phyloP scores from a whole-genome alignment of 1,140 invertebrate genomes.

The Ostrea edulis region DNA sequence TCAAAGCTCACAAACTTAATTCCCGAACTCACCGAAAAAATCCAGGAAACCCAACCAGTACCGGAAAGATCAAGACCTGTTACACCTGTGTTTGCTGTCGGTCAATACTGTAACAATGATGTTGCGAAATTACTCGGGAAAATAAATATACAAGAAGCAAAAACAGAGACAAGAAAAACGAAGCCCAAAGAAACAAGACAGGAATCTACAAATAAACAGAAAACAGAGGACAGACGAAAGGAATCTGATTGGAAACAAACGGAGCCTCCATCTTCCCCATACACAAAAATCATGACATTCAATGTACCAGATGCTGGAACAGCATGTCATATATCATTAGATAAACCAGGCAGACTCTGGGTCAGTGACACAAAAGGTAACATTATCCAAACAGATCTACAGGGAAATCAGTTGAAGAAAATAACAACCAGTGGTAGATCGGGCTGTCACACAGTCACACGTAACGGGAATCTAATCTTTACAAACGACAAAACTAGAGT shows the following conservation, averaged over 20 bases:
- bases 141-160: neutral
- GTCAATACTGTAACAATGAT: neutral
- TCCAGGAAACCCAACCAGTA: neutral
- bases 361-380: neutral
- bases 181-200: neutral
- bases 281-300: neutral
- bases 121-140: neutral
- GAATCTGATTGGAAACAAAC: neutral
- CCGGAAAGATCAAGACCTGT: neutral
- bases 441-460: neutral
- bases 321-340: neutral
- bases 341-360: neutral
- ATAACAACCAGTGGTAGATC: neutral
- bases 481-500: neutral
- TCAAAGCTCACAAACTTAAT: neutral
- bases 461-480: neutral
- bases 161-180: neutral
- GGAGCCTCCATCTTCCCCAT: neutral
- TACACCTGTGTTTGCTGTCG: neutral
- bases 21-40: neutral
- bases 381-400: conserved; percentile 5
- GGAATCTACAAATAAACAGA: neutral
- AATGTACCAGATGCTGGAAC: neutral
- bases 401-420: neutral
- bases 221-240: neutral